Base-by-base conservation (phyloP, 2,888 invertebrate species). In the Diarsia mendica region DNA sequence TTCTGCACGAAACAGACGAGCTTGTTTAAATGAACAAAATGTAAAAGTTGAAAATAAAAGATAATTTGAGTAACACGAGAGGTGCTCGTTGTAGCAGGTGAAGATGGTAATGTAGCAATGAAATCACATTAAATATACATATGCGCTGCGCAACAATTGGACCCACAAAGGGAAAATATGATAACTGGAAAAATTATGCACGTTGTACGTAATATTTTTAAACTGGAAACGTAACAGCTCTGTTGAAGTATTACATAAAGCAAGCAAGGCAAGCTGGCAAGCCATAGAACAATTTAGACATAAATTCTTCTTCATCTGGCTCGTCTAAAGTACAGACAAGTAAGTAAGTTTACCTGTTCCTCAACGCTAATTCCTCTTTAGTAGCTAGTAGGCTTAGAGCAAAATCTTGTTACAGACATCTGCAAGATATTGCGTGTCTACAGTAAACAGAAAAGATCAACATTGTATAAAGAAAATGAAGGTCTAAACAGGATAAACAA, bases 361-460 rank as follows among this genome's bases (percentile, higher is more conserved):
- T 68, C 51, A 69, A 67, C 67, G 63, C 63, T 79, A 82, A 84
- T 80, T 67, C 80, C 75, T 46, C 73, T 87, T 82, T 80, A 84
- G 72, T 72, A 74, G 55, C 74, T 67, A 55, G 71, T 72, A 67
- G 82, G 74, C 75, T 87, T 83, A 87, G 66, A 67, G 75, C 67
- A 61, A 80, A 81, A 83, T 48, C 76, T 78, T 83, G 84, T 86
- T 64, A 61, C 64, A 64, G 68, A 69, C 68, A 72, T 70, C 82
- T 80, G 51, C 23, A 71, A 70, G 69, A 72, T 64, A 80, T 80
- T 84, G 70, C 70, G 68, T 67, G 48, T 72, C 49, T 67, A 75
- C 67, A 58, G 67, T 67, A 74, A 75, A 61, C 51, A n/a, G 20
- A 46, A 58, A 33, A 55, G 44, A 44, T 55, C 23, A 55, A 23